A percentile compares a stretch with the other conserved stretches of the same genome.
Evolutionary conservation across 2,113 vertebrate species (phyloP).

Genomic region (Junco hyemalis): DNA sequence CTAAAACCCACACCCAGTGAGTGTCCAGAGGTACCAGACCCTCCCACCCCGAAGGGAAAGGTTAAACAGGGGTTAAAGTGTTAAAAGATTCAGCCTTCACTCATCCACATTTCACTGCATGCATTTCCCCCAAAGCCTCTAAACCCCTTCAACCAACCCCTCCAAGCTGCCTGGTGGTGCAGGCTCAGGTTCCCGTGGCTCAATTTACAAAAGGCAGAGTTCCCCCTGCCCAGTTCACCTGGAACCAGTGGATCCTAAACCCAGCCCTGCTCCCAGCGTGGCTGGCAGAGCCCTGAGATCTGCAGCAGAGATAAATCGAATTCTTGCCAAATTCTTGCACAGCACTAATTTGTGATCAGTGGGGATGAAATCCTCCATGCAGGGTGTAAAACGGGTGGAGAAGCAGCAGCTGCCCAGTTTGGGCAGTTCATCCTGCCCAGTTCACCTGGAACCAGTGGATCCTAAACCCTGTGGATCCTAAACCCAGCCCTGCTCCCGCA

Average conservation of each 20-base stretch:
- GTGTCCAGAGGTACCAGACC: neutral
- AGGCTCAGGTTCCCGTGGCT: neutral
- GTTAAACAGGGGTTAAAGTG: neutral
- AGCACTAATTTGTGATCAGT: neutral
- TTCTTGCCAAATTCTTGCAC: neutral
- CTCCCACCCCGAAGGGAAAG: neutral
- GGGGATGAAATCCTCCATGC: neutral
- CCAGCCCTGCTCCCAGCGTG: neutral
- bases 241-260: neutral
- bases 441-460: too few species aligned
- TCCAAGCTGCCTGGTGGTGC: neutral
- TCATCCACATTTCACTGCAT: neutral
- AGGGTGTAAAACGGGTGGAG: neutral
- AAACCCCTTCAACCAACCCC: neutral
- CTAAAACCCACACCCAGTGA: neutral
- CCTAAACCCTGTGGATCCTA: too few species aligned
- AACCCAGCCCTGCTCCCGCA: too few species aligned
- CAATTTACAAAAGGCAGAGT: neutral
- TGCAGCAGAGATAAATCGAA: neutral
- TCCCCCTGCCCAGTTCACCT: neutral
- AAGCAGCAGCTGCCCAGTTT: fast-evolving
- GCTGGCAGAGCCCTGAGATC: neutral
- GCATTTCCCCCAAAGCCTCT: neutral
- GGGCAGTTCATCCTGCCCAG: too few species aligned
- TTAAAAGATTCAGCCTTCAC: neutral